Base-by-base conservation (phyloP, 1,140 invertebrate species). In the Ectropis grisescens region DNA sequence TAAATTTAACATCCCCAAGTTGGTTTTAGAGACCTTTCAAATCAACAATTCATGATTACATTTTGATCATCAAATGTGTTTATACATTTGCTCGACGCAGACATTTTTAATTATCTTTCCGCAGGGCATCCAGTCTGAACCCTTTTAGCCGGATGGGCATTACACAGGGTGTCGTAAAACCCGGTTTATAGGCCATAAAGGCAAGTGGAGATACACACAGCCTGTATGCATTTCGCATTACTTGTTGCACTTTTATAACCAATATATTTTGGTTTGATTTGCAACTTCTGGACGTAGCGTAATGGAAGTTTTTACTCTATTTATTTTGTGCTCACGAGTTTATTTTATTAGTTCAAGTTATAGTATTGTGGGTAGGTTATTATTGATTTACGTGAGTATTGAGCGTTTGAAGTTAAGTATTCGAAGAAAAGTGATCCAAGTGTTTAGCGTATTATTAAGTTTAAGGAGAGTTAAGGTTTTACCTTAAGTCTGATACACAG, bases 181-280 rank as follows among this genome's bases (percentile, higher is more conserved):
- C 53, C 41, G n/a, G 42, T 75, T 79, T 79, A 75, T 66, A 30
- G 60, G 32, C 65, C 47, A 71, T 79, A 79, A 79, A 79, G 61
- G 42, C 70, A 74, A 79, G 72, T 75, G 66, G 70, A 67, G 56
- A 67, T 74, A 74, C 69, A 70, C 58, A 69, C 48, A 43, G 47
- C 32, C 34, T 51, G 49, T 54, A 39, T 62, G 52, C 55, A 58
- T 65, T 71, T 62, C 59, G 57, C 57, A 71, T 19, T 71, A 79
- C 74, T 79, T 79, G 74, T 79, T 79, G 74, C 74, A 65, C 43
- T 71, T 79, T 79, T 79, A 79, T 67, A 71, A 68, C 66, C 68
- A 71, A 75, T 75, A 75, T 75, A 79, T 72, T 67, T 71, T 50
- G 57, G 51, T 78, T 75, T 75, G 72, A 78, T 78, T 78, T 75